Evolutionary conservation across 37 sponge, comb jelly and placozoan genomes (phyloP), one percentile per base, ranked within the genome.

Genomic region (Oopsacas minuta): DNA sequence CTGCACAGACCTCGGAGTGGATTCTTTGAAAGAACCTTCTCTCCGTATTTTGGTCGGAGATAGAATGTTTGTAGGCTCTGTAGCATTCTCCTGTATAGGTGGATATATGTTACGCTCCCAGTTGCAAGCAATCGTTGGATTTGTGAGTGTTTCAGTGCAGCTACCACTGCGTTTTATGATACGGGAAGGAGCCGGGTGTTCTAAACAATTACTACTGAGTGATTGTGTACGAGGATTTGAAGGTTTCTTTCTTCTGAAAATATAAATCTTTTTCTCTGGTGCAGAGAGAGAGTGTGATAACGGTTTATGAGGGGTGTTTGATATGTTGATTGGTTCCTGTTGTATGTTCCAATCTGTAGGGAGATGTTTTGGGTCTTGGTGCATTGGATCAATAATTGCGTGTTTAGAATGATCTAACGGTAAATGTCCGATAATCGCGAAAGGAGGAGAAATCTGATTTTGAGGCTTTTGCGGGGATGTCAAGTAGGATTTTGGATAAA

Each of bases 211-310:
- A 46, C 17, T 46, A 34, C 75, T 61, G 75, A 61, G 28, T 20
- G 75, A 61, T n/a, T 61, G 75, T 3, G 75, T 61, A 5, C 75
- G 75, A 61, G 75, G 75, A n/a, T 61, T 61, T 10, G 75, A 34
- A 12, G 75, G 28, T 12, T 61, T 61, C 75, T 61, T 61, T 61
- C 75, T 61, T 61, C 75, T 61, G 75, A 61, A 61, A 61, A 61
- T 61, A 34, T 61, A 61, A 20, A 61, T 61, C 28, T 61, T 61
- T 34, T 61, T 61, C 75, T 61, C 75, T n/a, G 75, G 75, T 34
- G 75, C 75, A 3, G 75, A 61, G 7, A 61, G 75, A 32, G 75
- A 61, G 75, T 61, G 75, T 20, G 75, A 25, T 61, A 61, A 61
- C 1, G 75, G 75, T 61, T 61, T 61, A 12, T 61, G 75, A 32